These are phyloP conservation scores for Temnothorax ravouxi DNA, from an alignment of 2,888 invertebrate species.

Conservation along the genomic window DNA sequence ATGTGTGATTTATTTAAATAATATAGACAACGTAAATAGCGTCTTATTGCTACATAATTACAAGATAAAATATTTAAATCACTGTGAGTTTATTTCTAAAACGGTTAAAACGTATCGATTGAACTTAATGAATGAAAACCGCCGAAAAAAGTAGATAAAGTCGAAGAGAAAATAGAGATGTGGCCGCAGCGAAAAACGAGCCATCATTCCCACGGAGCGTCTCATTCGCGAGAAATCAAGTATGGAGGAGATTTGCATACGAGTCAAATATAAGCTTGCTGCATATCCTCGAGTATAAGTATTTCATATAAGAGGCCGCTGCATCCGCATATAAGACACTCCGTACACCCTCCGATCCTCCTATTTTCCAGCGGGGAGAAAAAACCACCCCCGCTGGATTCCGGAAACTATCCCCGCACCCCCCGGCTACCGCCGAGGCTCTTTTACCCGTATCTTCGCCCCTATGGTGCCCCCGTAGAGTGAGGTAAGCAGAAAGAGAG, in stretches of 20 bases:
- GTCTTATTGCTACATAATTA: not conserved
- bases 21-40: not conserved
- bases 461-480: slow-evolving; percentile 65
- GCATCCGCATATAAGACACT: slow-evolving; percentile 76
- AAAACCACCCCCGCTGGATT: slow-evolving; percentile 66
- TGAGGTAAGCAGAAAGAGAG: slow-evolving; percentile 59
- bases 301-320: slow-evolving; percentile 81
- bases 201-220: slow-evolving; percentile 73
- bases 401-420: slow-evolving; percentile 71
- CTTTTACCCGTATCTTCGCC: slow-evolving; percentile 62
- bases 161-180: slow-evolving; percentile 57
- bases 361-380: slow-evolving; percentile 70
- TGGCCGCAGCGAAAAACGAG: slow-evolving; percentile 73
- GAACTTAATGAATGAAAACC: slow-evolving; percentile 59
- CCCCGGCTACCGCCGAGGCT: slow-evolving; percentile 32
- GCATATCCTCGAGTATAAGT: slow-evolving; percentile 83
- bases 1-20: not conserved
- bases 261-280: slow-evolving; percentile 84
- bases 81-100: not conserved
- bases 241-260: slow-evolving; percentile 85
- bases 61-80: not conserved
- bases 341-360: slow-evolving; percentile 67
- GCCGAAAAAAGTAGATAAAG: slow-evolving; percentile 11
- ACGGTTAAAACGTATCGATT: slow-evolving; percentile 30
- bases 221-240: slow-evolving; percentile 83